Evolutionary conservation across 2,113 vertebrate species (phyloP).

Genomic region (Nestor notabilis): DNA sequence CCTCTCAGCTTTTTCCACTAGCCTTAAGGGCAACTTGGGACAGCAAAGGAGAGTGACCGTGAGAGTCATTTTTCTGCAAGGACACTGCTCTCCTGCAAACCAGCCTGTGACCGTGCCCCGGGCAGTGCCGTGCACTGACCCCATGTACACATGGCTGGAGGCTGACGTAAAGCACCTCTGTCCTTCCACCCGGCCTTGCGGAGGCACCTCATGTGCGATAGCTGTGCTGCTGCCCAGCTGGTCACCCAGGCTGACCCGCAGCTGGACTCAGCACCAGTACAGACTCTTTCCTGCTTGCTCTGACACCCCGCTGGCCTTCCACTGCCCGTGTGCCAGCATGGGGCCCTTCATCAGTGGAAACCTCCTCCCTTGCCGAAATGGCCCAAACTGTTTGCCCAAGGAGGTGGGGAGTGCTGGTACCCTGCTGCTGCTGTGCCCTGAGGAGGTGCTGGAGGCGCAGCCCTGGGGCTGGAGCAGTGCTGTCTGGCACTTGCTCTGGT

Average conservation of each 20-base stretch:
- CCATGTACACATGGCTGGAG: not conserved
- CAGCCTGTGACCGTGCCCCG: accelerated
- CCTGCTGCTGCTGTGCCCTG: not conserved
- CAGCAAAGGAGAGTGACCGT: not conserved
- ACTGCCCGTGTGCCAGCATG: accelerated
- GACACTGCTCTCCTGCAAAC: not conserved
- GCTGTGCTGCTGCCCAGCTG: accelerated
- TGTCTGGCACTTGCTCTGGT: not conserved
- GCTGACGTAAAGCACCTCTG: accelerated
- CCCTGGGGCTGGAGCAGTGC: not conserved
- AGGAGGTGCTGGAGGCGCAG: not conserved
- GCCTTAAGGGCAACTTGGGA: not conserved
- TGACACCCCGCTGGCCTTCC: accelerated
- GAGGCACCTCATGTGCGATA: accelerated
- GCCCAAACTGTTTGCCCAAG: not conserved
- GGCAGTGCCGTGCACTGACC: not conserved
- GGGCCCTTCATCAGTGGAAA: not conserved
- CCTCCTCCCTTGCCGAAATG: accelerated
- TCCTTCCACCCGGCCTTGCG: accelerated
- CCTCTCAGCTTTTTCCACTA: not conserved
- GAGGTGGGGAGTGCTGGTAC: accelerated
- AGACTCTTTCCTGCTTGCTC: not conserved
- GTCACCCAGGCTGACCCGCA: accelerated
- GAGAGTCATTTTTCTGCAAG: not conserved
- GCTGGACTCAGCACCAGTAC: accelerated